phyloP scores from a whole-genome alignment of 1,140 invertebrate genomes.

The Drosophila nasuta region DNA sequence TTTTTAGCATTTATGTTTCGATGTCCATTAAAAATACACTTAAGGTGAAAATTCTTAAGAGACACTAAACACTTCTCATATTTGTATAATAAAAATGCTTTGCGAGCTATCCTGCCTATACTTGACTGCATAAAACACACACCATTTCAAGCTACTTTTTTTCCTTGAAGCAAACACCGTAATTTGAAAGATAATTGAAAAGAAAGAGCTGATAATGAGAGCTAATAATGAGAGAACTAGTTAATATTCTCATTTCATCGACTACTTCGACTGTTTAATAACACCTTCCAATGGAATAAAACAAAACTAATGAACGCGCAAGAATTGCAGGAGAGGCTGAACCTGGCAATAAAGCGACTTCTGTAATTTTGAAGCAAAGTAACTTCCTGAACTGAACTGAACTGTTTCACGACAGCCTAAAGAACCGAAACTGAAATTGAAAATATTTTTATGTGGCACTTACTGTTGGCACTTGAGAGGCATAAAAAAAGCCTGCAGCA shows the following conservation, averaged over 20 bases:
- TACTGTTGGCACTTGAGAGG: slow-evolving; percentile 28
- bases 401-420: slow-evolving; percentile 18
- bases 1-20: background rate
- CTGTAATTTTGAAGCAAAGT: slow-evolving; percentile 12
- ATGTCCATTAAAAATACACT: background rate
- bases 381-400: slow-evolving; percentile 30
- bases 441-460: slow-evolving; percentile 63
- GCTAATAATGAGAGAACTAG: no score
- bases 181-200: no score
- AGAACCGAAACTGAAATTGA: slow-evolving; percentile 49
- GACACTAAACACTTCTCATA: background rate
- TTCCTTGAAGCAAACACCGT: no score
- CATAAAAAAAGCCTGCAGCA: slow-evolving; percentile 7
- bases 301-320: slow-evolving; percentile 31
- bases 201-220: no score
- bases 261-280: background rate
- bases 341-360: slow-evolving; percentile 38
- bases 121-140: no score
- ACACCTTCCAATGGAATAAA: slow-evolving; percentile 8
- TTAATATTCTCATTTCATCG: no score
- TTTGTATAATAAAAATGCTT: background rate
- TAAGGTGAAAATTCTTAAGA: background rate
- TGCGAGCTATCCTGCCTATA: no score
- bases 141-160: no score
- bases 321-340: background rate